Evolutionary conservation across 2,888 invertebrate species (phyloP), one percentile per base, ranked within the genome.

Genomic region (Rotaria socialis): DNA sequence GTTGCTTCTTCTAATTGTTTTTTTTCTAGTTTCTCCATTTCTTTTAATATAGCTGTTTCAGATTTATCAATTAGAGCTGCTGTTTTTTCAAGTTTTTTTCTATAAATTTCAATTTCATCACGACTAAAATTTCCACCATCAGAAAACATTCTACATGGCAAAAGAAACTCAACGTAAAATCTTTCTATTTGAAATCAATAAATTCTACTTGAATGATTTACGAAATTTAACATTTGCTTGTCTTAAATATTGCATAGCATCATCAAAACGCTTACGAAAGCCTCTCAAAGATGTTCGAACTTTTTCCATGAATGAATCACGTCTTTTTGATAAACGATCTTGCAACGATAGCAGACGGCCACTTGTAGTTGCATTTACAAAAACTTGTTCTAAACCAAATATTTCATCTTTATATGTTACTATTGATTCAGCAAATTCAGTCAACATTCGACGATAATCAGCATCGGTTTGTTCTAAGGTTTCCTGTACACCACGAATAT

Each of bases 41-140:
- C 91, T 24, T 90, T 90, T 90, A 91, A 90, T 84, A 91, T 89
- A 86, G 89, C 89, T 6, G 90, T 90, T 87, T 91, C 91, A 22
- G 89, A 87, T 22, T 88, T 88, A 88, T 91, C 91, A 43, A 91
- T 90, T 87, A 90, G 90, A 85, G 88, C 88, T 11, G 90, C 89
- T 89, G 90, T 89, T 87, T 90, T 90, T 87, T 91, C 91, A 86
- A 91, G 88, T 35, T 89, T 88, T 88, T 90, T 90, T 58, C 90
- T 88, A 87, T 90, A 91, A 35, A 90, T 89, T 27, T 90, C 90
- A 55, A 91, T 90, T 88, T 91, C 91, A 87, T 90, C 90, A 0
- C 91, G 90, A 87, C 91, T 91, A 87, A 91, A 91, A 87, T 91
- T 91, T 41, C 91, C 91, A 85, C 91, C 91, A 88, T 91, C 91